Base-by-base conservation (phyloP, 2,888 invertebrate species). In the Heteropelma amictum region DNA sequence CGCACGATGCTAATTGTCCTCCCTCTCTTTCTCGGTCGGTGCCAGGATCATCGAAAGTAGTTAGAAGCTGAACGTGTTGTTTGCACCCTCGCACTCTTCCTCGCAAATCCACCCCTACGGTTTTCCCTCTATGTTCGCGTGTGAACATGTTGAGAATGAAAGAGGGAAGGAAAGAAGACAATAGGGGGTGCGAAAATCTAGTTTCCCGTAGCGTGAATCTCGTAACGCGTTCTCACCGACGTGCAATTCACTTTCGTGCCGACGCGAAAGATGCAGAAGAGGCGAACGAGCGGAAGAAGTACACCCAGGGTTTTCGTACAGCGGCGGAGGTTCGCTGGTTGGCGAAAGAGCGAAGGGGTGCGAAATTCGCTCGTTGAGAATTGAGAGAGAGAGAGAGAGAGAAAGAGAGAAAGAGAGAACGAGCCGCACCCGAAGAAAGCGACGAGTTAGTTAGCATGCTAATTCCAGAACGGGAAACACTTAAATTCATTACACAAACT, bases 401-500 rank as follows among this genome's bases (percentile, higher is more conserved):
- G 14, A 14, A 40, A 28, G 28, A 38, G 45, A 58, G 14, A 51
- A 26, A 47, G 8, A 35, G 38, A 47, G 54, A 56, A 26, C 6
- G 33, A 17, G 26, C 17, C 7, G 30, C 21, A 30, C 10, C 17
- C 28, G 38, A 23, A 35, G 38, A 51, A 51, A 40, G 40, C 35
- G 35, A 56, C 49, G 76, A 72, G 81, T 82, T 81, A 82, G 84
- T 85, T 84, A 83, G 83, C 84, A 85, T 85, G 82, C 84, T 84
- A 85, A 85, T 85, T 81, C 79, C 42, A 81, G 45, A 75, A 83
- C 73, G 80, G 84, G 82, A 84, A 85, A 85, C 84, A 84, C 85
- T 85, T 85, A 84, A 85, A 85, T 84, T 84, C 84, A 85, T 84
- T 85, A 85, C 81, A 79, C 85, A 82, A 84, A 83, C 84, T 84